Evolutionary conservation across 1,140 invertebrate genomes (phyloP).

Genomic region (Lucilia cuprina): DNA sequence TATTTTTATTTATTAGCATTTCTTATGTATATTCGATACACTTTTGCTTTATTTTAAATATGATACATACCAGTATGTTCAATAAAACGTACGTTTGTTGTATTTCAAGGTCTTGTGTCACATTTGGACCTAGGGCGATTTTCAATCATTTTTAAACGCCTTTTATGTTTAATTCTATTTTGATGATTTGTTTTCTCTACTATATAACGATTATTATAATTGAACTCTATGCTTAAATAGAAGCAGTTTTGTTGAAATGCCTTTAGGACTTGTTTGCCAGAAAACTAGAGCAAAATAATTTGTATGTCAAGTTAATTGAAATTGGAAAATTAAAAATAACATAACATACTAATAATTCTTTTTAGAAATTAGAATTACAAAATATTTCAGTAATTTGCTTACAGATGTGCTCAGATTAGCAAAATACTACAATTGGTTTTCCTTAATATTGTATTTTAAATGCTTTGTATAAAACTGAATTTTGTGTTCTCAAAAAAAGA

Average conservation of each 20-base stretch:
- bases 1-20: background rate
- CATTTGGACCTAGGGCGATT: background rate
- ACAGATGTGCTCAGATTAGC: too few species aligned
- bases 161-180: conserved; percentile 22
- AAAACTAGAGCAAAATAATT: conserved; percentile 9
- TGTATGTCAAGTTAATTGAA: background rate
- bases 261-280: background rate
- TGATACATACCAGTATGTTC: background rate
- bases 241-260: background rate
- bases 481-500: too few species aligned
- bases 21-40: background rate
- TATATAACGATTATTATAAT: too few species aligned
- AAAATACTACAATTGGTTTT: too few species aligned
- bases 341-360: too few species aligned
- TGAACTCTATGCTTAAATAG: background rate
- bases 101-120: background rate
- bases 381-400: too few species aligned
- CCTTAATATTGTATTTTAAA: too few species aligned
- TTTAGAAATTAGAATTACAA: too few species aligned
- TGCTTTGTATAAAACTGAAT: too few species aligned
- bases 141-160: background rate
- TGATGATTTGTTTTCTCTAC: conserved; percentile 39
- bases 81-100: background rate
- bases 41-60: background rate
- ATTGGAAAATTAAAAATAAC: background rate